These are phyloP conservation scores for Solenopsis fugax DNA, from an alignment of 1,140 invertebrate genomes.

Conservation along the genomic window DNA sequence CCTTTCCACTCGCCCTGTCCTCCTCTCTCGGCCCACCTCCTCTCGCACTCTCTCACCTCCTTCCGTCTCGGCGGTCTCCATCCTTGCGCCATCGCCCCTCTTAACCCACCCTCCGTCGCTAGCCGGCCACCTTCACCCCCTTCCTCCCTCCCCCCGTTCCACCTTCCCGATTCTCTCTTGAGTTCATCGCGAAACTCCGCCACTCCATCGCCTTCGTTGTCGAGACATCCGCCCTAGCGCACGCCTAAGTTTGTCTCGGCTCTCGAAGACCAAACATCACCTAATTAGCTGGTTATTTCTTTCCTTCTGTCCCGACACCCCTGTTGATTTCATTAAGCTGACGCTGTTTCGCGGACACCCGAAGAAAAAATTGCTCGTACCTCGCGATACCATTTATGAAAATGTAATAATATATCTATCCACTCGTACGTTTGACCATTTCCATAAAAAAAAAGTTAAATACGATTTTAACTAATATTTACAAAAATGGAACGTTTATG, in stretches of 20 bases:
- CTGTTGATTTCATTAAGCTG: constrained; percentile 43
- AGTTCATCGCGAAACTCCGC: constrained; percentile 74
- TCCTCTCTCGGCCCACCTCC: constrained; percentile 71
- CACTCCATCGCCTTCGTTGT: constrained; percentile 73
- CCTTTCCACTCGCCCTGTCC: constrained; percentile 80
- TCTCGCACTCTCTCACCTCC: constrained; percentile 72
- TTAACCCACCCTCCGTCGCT: constrained; percentile 69
- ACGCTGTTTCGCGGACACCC: not conserved
- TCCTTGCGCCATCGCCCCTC: constrained; percentile 68
- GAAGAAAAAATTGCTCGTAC: not conserved
- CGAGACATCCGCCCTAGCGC: constrained; percentile 73
- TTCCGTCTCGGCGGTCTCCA: constrained; percentile 74
- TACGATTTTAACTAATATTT: not conserved
- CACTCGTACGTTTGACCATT: not conserved
- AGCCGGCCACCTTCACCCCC: constrained; percentile 54
- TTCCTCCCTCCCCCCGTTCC: constrained; percentile 10
- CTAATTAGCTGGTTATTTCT: constrained; percentile 68
- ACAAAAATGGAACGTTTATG: not conserved
- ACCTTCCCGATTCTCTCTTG: constrained; percentile 70
- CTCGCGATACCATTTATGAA: not conserved
- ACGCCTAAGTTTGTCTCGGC: constrained; percentile 62
- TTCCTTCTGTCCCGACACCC: constrained; percentile 42
- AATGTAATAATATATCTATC: constrained; percentile 3
- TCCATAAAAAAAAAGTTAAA: not conserved
- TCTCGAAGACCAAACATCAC: constrained; percentile 69